Conservation (phyloP, 2,797 vertebrate genomes). For the Thamnophis elegans region DNA sequence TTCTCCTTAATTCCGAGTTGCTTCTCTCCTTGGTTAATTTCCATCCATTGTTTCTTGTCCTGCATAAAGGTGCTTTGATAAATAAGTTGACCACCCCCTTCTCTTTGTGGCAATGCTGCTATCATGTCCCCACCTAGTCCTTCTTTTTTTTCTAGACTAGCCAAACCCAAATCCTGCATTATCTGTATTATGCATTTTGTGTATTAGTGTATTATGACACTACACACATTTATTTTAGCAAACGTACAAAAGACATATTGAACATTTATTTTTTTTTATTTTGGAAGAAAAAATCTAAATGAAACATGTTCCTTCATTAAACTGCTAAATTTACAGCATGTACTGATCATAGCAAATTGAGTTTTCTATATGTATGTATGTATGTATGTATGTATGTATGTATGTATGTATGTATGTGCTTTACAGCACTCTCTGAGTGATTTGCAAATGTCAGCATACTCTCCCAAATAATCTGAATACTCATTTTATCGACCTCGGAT, state of each 20-base stretch:
- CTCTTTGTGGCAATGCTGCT: too few relatives aligned
- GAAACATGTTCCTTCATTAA: neutral
- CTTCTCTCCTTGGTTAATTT: too few relatives aligned
- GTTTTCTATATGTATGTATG: neutral
- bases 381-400: too few relatives aligned
- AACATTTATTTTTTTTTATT: too few relatives aligned
- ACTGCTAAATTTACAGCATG: neutral
- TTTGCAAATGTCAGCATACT: neutral
- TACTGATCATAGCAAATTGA: neutral
- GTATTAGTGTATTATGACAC: neutral
- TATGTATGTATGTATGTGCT: too few relatives aligned
- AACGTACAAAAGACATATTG: neutral
- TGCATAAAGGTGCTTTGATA: too few relatives aligned
- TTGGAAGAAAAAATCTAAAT: neutral
- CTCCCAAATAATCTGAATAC: neutral
- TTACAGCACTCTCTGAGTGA: neutral
- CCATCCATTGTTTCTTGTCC: too few relatives aligned
- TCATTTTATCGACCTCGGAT: neutral
- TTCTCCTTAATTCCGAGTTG: too few relatives aligned
- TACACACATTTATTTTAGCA: neutral
- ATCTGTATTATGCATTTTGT: neutral
- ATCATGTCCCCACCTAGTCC: too few relatives aligned
- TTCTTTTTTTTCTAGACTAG: too few relatives aligned
- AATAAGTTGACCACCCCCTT: too few relatives aligned
- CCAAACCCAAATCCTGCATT: neutral